These are phyloP conservation scores for Ctenodactylus gundi DNA, from an alignment of 2,113 vertebrate species.

Conservation along the genomic window DNA sequence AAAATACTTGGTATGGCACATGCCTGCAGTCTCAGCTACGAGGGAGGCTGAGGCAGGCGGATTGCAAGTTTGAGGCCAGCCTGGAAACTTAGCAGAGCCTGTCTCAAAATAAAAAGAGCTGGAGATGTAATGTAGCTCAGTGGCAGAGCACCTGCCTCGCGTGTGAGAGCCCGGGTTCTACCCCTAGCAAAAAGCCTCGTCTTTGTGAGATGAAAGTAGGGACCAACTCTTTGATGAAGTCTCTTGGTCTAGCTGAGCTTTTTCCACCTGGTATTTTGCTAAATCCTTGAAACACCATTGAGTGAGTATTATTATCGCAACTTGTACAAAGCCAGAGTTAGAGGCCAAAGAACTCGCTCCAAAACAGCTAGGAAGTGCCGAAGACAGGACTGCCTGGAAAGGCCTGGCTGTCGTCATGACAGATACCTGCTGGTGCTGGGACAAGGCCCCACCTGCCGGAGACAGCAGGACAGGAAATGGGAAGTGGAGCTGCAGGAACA, in stretches of 20 bases:
- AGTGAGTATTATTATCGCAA: neutral
- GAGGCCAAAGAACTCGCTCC: neutral
- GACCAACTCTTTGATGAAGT: neutral
- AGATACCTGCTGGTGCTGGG: no score
- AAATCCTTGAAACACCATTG: neutral
- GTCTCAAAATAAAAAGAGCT: neutral
- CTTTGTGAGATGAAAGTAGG: neutral
- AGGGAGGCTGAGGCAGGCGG: neutral
- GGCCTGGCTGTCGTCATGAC: neutral
- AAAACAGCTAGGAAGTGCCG: neutral
- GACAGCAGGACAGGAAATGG: no score
- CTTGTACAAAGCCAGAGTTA: neutral
- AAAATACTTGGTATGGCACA: neutral
- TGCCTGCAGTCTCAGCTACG: neutral
- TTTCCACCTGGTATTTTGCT: neutral
- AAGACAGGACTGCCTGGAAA: neutral
- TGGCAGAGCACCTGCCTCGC: neutral
- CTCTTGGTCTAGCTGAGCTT: neutral
- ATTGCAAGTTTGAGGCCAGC: neutral
- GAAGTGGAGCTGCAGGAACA: no score
- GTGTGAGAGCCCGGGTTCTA: neutral
- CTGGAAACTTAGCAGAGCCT: neutral
- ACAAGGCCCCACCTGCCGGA: no score
- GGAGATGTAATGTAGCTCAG: neutral
- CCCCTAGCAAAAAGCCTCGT: neutral